Conservation (phyloP, 1,140 invertebrate genomes). For the Drosophila kanapiae region DNA sequence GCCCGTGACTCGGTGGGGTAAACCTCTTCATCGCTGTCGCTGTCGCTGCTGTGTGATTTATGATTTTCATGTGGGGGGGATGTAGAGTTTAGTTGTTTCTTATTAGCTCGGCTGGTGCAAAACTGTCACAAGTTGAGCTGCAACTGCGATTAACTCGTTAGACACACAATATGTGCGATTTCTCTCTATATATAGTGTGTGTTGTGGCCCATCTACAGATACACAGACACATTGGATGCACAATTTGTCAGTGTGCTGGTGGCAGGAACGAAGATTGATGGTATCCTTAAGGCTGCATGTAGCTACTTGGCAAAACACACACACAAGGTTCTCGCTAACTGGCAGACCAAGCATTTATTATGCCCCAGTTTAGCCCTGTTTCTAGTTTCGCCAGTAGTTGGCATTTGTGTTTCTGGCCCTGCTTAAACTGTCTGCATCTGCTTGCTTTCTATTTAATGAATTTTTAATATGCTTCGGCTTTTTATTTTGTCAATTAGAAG, state of each 20-base stretch:
- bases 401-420: slow-evolving; percentile 17
- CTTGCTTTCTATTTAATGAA: slow-evolving; percentile 75
- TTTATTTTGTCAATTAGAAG: slow-evolving; percentile 62
- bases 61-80: slow-evolving; percentile 55
- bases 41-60: slow-evolving; percentile 63
- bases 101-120: slow-evolving; percentile 63
- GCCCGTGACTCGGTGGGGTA: slow-evolving; percentile 6
- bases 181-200: slow-evolving; percentile 35
- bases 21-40: slow-evolving; percentile 29
- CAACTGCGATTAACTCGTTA: slow-evolving; percentile 73
- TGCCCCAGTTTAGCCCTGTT: slow-evolving; percentile 48
- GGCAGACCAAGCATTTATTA: slow-evolving; percentile 61
- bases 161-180: slow-evolving; percentile 51
- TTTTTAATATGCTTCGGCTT: slow-evolving; percentile 70
- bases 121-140: slow-evolving; percentile 69
- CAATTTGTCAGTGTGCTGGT: slow-evolving; percentile 46
- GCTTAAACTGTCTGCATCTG: slow-evolving; percentile 35
- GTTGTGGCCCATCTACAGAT: slow-evolving; percentile 36
- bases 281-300: slow-evolving; percentile 51
- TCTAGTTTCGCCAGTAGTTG: slow-evolving; percentile 28
- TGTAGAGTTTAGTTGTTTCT: slow-evolving; percentile 38
- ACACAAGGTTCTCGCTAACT: slow-evolving; percentile 25
- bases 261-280: slow-evolving; percentile 76
- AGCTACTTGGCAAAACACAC: slow-evolving; percentile 57
- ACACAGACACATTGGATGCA: slow-evolving; percentile 21